Evolutionary conservation across 2,888 invertebrate genomes (phyloP).

Genomic region (Nudaria mundana): DNA sequence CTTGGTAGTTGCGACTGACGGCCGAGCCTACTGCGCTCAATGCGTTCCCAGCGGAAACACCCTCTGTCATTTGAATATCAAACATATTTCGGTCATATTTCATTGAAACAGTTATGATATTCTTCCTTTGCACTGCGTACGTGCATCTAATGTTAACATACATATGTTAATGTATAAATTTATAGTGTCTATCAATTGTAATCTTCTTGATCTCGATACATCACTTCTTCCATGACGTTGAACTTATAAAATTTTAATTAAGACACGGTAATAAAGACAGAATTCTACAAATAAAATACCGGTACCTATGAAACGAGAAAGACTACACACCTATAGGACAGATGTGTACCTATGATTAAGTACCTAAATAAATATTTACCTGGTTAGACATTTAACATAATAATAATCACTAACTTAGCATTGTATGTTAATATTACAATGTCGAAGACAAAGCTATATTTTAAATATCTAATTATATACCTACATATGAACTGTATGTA

Average conservation of each 20-base stretch:
- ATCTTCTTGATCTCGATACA: slow-evolving; percentile 24
- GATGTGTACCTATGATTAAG: no score
- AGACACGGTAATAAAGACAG: background rate
- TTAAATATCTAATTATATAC: no score
- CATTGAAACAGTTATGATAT: slow-evolving; percentile 77
- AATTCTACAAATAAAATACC: no score
- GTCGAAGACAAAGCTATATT: background rate
- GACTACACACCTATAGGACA: no score
- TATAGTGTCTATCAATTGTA: slow-evolving; percentile 47
- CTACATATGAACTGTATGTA: no score
- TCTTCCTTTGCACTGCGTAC: slow-evolving; percentile 66
- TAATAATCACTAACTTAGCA: slow-evolving; percentile 32
- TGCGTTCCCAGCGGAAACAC: slow-evolving; percentile 73
- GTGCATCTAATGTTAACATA: slow-evolving; percentile 60
- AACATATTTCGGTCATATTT: slow-evolving; percentile 74
- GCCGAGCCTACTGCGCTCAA: slow-evolving; percentile 17
- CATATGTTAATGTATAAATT: slow-evolving; percentile 56
- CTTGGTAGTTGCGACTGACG: slow-evolving; percentile 26
- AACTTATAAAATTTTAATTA: slow-evolving; percentile 13
- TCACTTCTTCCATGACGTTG: slow-evolving; percentile 24
- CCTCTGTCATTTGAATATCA: slow-evolving; percentile 76
- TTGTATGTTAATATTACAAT: slow-evolving; percentile 48
- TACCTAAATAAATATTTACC: no score
- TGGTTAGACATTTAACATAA: no score
- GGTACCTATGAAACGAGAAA: no score